Evolutionary conservation across 2,113 vertebrate genomes (phyloP).

Genomic region (Henicopernis longicauda): DNA sequence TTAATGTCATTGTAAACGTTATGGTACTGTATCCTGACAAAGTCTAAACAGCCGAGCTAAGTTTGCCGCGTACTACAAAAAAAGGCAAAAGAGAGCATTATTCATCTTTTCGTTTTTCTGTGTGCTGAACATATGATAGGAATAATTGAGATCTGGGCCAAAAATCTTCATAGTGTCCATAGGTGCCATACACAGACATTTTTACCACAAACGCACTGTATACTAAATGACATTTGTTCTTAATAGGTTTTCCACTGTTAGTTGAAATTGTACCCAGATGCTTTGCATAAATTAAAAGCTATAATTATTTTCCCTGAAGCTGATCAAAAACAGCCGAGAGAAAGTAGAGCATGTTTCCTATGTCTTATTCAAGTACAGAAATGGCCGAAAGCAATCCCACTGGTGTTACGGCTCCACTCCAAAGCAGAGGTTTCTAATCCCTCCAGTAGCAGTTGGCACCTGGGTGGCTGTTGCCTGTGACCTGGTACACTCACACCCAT

Average conservation of each 20-base stretch:
- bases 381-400: neutral
- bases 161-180: neutral
- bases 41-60: neutral
- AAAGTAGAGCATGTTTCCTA: neutral
- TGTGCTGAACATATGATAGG: neutral
- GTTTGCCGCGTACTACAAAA: neutral
- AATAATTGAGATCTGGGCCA: neutral
- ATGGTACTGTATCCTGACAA: neutral
- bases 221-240: neutral
- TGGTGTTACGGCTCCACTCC: neutral
- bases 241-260: neutral
- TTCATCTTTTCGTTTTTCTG: neutral
- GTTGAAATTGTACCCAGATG: neutral
- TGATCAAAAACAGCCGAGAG: neutral
- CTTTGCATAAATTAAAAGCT: neutral
- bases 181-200: neutral
- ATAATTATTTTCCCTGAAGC: neutral
- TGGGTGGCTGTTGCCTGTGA: neutral
- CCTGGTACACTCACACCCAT: neutral
- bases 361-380: neutral
- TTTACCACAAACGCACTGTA: neutral
- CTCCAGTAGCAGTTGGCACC: neutral
- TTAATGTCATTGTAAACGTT: neutral
- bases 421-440: neutral
- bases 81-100: neutral